phyloP scores from a whole-genome alignment of 2,113 vertebrate genomes.

The Pandion haliaetus region DNA sequence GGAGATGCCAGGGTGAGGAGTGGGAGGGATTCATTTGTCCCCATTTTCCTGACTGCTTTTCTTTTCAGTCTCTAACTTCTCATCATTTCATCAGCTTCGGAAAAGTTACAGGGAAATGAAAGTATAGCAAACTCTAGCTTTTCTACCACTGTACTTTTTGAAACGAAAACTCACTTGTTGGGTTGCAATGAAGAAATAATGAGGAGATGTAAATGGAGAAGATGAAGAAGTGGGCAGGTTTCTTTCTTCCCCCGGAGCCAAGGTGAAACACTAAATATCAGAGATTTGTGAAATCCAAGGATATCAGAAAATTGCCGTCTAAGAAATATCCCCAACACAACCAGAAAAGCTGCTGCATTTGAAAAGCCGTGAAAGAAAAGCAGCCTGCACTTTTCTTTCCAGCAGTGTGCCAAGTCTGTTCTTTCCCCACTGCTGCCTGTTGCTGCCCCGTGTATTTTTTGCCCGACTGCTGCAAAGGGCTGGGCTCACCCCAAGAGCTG shows the following conservation, averaged over 20 bases:
- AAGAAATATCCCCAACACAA: background rate
- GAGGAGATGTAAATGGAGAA: background rate
- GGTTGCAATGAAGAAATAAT: background rate
- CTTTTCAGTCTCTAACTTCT: background rate
- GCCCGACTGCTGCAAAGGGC: background rate
- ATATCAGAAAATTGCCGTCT: background rate
- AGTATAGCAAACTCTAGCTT: background rate
- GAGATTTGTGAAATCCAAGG: background rate
- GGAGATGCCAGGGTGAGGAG: background rate
- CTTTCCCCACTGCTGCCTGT: background rate
- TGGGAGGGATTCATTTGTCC: background rate
- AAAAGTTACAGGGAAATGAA: background rate
- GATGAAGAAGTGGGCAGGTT: background rate
- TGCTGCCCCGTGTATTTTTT: background rate
- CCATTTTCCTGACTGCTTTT: background rate
- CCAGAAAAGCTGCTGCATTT: background rate
- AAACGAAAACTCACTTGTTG: background rate
- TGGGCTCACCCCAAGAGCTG: background rate
- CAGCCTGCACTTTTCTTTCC: background rate
- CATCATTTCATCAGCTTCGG: background rate
- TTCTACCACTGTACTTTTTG: background rate
- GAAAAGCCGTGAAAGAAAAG: background rate
- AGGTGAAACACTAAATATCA: background rate
- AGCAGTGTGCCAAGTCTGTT: background rate
- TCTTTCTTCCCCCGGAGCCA: background rate